phyloP scores from a whole-genome alignment of 2,113 vertebrate species.

The Lophius piscatorius region DNA sequence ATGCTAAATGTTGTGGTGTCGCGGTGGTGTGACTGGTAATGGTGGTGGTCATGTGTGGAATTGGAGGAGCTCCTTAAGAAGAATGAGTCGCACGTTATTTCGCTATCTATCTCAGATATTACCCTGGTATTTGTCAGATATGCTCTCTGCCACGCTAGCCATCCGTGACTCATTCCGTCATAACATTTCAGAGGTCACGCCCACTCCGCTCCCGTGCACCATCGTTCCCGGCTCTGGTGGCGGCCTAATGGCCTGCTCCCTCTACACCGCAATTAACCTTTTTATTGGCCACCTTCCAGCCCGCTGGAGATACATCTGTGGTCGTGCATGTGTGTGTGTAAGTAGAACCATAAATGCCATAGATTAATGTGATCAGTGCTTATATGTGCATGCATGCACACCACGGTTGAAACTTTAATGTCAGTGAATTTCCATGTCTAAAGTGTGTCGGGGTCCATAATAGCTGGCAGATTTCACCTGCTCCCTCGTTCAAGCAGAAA shows the following conservation, averaged over 20 bases:
- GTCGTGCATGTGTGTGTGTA: neutral
- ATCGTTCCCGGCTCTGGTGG: slow-evolving; percentile 56
- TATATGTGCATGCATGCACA: neutral
- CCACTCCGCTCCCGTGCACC: slow-evolving; percentile 38
- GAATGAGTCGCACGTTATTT: slow-evolving; percentile 44
- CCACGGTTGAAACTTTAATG: slow-evolving; percentile 5
- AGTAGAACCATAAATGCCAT: slow-evolving; percentile 15
- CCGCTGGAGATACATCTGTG: slow-evolving; percentile 56
- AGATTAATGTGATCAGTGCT: slow-evolving; percentile 9
- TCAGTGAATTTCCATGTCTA: slow-evolving; percentile 19
- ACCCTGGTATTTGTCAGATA: slow-evolving; percentile 56
- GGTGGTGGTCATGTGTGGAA: neutral
- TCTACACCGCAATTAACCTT: slow-evolving; percentile 77
- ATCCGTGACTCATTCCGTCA: slow-evolving; percentile 63
- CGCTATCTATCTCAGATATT: slow-evolving; percentile 66
- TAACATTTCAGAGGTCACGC: slow-evolving; percentile 68
- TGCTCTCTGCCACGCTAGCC: slow-evolving; percentile 45
- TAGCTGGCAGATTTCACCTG: slow-evolving; percentile 40
- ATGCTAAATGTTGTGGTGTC: no score
- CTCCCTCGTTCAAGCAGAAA: slow-evolving; percentile 36
- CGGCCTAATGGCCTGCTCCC: slow-evolving; percentile 69
- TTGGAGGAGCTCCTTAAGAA: slow-evolving; percentile 15
- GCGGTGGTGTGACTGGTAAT: no score
- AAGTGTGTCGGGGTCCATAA: slow-evolving; percentile 8
- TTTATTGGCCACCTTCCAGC: slow-evolving; percentile 75